phyloP scores from a whole-genome alignment of 2,797 vertebrate species.

The Spizella passerina region DNA sequence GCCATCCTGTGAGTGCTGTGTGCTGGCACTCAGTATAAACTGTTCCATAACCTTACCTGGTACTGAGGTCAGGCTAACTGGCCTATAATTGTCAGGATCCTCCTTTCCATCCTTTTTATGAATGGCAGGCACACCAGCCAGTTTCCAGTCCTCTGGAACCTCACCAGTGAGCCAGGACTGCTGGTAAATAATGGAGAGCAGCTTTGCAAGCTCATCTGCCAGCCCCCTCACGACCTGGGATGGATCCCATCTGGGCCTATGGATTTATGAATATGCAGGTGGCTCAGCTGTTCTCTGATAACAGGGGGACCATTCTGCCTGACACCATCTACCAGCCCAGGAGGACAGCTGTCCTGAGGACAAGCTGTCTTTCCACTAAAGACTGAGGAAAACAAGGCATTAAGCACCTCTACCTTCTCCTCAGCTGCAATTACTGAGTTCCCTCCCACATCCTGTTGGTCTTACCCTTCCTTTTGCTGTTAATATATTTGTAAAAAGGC shows the following conservation, averaged over 20 bases:
- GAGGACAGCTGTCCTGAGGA: background rate
- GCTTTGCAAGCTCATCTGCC: background rate
- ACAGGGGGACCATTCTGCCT: background rate
- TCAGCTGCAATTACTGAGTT: background rate
- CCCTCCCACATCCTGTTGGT: background rate
- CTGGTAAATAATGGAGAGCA: background rate
- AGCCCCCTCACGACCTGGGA: background rate
- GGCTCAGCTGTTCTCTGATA: background rate
- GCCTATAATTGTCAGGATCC: background rate
- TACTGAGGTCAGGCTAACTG: too few relatives aligned
- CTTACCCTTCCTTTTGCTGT: background rate
- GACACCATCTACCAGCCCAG: background rate
- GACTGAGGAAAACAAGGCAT: background rate
- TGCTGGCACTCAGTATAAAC: background rate
- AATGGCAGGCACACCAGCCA: accelerated
- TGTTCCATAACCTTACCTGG: background rate
- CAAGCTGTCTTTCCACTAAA: background rate
- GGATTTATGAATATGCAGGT: background rate
- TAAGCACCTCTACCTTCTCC: background rate
- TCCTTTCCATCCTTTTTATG: background rate
- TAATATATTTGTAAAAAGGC: background rate
- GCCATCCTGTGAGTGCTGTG: too few relatives aligned
- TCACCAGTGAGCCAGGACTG: background rate
- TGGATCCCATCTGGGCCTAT: background rate
- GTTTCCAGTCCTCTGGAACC: background rate